Percentiles rank a stretch among this genome's conserved stretches.
phyloP scores from a whole-genome alignment of 2,888 invertebrate genomes.

The Argyra leucocephala region DNA sequence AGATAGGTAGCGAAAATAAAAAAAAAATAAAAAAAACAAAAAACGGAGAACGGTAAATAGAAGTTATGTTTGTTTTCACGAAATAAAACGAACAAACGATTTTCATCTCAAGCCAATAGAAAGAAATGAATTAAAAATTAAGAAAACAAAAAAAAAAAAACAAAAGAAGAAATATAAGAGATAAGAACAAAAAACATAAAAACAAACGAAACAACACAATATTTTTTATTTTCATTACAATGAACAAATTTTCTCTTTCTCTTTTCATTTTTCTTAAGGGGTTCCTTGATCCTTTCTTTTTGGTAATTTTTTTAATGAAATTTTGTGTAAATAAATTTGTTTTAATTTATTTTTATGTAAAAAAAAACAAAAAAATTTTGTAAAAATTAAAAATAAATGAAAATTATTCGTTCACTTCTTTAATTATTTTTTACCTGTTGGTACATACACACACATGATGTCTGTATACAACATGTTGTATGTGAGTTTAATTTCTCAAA shows the following conservation, averaged over 20 bases:
- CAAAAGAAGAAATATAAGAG: background rate
- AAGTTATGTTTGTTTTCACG: background rate
- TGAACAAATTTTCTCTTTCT: background rate
- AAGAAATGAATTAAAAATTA: background rate
- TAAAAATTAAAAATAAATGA: no score
- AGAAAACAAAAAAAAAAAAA: background rate
- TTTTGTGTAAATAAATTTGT: constrained; percentile 3
- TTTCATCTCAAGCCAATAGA: background rate
- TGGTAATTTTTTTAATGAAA: background rate
- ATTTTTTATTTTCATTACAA: background rate
- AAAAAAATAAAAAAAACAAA: no score
- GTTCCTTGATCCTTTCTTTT: background rate
- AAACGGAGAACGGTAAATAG: background rate
- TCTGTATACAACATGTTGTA: background rate
- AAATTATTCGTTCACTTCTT: background rate
- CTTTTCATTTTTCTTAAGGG: background rate
- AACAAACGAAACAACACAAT: background rate
- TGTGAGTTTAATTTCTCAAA: background rate
- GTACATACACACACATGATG: background rate
- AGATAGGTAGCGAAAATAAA: background rate
- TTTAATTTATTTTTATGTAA: constrained; percentile 4
- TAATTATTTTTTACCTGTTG: constrained; percentile 2
- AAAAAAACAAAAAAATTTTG: no score
- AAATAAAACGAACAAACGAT: background rate
- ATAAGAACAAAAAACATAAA: background rate